A percentile compares a stretch with the other conserved stretches of the same genome.
These are phyloP conservation scores for Drosophila ogumai DNA, from an alignment of 1,140 invertebrate species.

Conservation along the genomic window DNA sequence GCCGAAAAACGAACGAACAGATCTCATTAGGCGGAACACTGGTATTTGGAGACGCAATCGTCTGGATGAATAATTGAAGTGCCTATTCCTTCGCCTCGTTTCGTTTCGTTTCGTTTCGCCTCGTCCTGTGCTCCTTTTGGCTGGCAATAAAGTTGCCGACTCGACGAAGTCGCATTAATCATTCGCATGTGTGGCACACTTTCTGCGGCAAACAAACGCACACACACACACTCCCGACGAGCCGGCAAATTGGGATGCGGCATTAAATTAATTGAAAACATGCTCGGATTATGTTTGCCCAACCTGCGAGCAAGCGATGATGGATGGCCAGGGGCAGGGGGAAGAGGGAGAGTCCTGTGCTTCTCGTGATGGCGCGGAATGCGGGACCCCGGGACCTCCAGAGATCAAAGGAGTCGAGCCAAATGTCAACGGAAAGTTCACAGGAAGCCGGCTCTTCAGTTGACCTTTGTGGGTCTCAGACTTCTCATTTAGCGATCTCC, in stretches of 20 bases:
- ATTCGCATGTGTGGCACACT: constrained; percentile 65
- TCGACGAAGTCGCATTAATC: constrained; percentile 71
- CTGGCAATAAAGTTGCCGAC: constrained; percentile 70
- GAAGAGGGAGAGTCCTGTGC: background rate
- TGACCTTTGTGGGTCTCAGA: constrained; percentile 17
- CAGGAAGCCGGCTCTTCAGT: constrained; percentile 2
- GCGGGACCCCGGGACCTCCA: background rate
- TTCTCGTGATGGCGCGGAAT: too few species aligned
- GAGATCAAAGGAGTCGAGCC: constrained; percentile 32
- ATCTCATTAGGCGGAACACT: constrained; percentile 50
- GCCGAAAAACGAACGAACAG: constrained; percentile 14
- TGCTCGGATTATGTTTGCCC: constrained; percentile 71
- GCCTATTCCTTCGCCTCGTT: constrained; percentile 11
- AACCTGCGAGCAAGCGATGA: constrained; percentile 47
- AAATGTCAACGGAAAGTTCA: constrained; percentile 35
- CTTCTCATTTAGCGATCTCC: background rate
- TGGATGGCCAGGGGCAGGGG: constrained; percentile 4
- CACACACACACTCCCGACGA: constrained; percentile 9
- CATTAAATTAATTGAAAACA: constrained; percentile 79
- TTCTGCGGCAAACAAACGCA: constrained; percentile 50
- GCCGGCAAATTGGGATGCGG: constrained; percentile 56
- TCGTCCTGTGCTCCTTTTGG: background rate
- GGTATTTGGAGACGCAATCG: constrained; percentile 43
- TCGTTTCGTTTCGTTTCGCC: background rate
- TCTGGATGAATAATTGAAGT: constrained; percentile 48